Evolutionary conservation across 1,140 invertebrate species (phyloP).

Genomic region (Trachelipus rathkii): DNA sequence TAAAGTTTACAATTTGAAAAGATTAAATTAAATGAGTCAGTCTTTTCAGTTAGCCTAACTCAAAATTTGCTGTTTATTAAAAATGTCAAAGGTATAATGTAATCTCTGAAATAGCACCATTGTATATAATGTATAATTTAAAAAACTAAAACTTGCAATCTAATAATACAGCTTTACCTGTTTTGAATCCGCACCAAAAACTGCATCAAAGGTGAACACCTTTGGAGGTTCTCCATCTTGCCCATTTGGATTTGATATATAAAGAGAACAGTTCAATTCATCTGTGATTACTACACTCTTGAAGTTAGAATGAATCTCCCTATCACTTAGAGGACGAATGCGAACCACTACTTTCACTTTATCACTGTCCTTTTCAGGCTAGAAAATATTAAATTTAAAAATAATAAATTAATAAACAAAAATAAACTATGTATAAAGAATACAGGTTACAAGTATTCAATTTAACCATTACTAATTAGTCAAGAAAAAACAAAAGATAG

Average conservation of each 20-base stretch:
- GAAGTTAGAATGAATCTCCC: slow-evolving; percentile 66
- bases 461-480: too few species aligned
- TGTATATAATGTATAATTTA: slow-evolving; percentile 2
- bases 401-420: too few species aligned
- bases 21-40: background rate
- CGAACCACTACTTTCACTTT: slow-evolving; percentile 77
- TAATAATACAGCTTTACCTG: slow-evolving; percentile 48
- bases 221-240: slow-evolving; percentile 62
- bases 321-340: slow-evolving; percentile 76
- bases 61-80: background rate
- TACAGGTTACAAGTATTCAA: too few species aligned
- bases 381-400: background rate
- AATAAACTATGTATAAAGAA: too few species aligned
- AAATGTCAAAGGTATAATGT: background rate
- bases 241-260: slow-evolving; percentile 30
- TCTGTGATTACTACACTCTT: slow-evolving; percentile 70
- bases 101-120: slow-evolving; percentile 14
- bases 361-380: slow-evolving; percentile 46
- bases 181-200: slow-evolving; percentile 54
- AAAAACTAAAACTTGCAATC: background rate
- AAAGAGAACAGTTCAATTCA: slow-evolving; percentile 60
- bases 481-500: too few species aligned
- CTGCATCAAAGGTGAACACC: slow-evolving; percentile 64
- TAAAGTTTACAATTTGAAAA: too few species aligned
- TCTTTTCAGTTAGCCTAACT: background rate